Base-by-base conservation (phyloP, 2,113 vertebrate species). In the Fregetta grallaria region DNA sequence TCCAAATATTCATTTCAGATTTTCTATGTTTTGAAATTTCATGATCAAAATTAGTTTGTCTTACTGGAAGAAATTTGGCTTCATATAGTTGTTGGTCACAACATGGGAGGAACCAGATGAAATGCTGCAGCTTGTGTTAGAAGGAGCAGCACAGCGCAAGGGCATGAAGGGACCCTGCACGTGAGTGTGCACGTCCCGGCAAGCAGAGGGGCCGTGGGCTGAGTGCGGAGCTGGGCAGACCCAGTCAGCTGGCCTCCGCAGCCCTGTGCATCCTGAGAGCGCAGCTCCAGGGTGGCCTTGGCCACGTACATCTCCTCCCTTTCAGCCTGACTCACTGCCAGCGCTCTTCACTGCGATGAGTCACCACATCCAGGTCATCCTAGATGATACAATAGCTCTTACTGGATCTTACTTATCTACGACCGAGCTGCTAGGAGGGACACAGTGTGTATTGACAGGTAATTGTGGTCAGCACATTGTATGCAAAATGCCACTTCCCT, bases 161-260 rank as follows among this genome's bases (percentile, higher is more conserved):
- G 63, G 21, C 45, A 4, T 1, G 27, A 38, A 75, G 13, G 32
- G 62, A 70, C 19, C 55, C 55, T 29, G 55, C 27, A 15, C 9
- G 10, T 10, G 47, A 23, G 7, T 2, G 4, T 1, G 2, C 18
- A 7, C 1, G 0, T 63, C 73, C n/a, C 1, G 10, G 38, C 38
- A 47, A 52, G 76, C 3, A 23, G 52, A 78, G 56, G 12, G 56
- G 12, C 45, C 0, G 0, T 40, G 85, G 74, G 44, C 74, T 92
- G 36, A 26, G 87, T 4, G 2, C 3, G 2, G 42, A 72, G 50
- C 63, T 30, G 85, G 38, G 36, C 83, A 90, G 62, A 42, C 14
- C 32, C 1, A 1, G 62, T 38, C 42, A 65, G 34, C 53, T 80
- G 67, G 36, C 27, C 44, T 73, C 65, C 5, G 1, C 50, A 81